A percentile compares a stretch with the other conserved stretches of the same genome.
phyloP scores from a whole-genome alignment of 2,797 vertebrate species.

The Squalus acanthias region DNA sequence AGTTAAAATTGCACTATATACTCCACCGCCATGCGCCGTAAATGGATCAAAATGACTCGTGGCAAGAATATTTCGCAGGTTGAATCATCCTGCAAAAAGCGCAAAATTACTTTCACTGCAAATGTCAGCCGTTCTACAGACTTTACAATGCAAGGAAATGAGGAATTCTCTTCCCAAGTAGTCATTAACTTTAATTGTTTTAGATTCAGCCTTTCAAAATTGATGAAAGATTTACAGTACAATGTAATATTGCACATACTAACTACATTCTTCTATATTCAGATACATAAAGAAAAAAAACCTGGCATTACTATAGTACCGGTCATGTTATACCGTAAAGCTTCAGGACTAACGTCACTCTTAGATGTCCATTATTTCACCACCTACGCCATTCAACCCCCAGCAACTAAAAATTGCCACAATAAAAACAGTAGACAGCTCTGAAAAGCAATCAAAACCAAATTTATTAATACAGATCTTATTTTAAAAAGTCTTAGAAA shows the following conservation, averaged over 20 bases:
- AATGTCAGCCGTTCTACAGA: neutral
- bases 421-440: neutral
- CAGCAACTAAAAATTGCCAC: neutral
- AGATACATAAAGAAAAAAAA: neutral
- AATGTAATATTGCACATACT: neutral
- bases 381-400: neutral
- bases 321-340: neutral
- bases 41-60: neutral
- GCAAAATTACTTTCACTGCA: neutral
- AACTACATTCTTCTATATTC: neutral
- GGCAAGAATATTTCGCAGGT: neutral
- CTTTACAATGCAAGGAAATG: neutral
- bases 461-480: neutral
- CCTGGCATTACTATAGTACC: neutral
- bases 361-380: neutral
- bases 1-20: neutral
- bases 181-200: neutral
- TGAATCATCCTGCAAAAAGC: neutral
- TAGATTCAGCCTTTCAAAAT: conserved; percentile 1
- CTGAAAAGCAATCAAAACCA: neutral
- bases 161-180: neutral
- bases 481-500: neutral
- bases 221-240: neutral
- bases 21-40: neutral
- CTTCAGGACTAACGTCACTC: neutral